A percentile compares a stretch with the other conserved stretches of the same genome.
Evolutionary conservation across 2,113 vertebrate species (phyloP).

Genomic region (Muntiacus reevesi): DNA sequence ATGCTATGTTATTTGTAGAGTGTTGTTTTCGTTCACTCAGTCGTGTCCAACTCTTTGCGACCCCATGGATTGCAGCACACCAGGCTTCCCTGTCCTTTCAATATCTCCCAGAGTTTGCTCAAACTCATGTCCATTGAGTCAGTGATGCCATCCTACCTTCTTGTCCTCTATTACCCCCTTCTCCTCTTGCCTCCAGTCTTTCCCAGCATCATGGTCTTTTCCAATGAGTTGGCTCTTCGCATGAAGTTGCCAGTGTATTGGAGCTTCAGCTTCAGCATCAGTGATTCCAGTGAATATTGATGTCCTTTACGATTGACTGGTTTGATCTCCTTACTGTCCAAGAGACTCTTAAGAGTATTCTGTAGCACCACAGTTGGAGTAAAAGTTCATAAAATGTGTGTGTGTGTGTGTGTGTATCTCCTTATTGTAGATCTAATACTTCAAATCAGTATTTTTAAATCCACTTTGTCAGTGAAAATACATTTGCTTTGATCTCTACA

Average conservation of each 20-base stretch:
- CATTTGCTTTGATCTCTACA: slow-evolving; percentile 14
- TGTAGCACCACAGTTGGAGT: not conserved
- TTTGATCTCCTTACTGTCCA: not conserved
- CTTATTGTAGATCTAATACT: not conserved
- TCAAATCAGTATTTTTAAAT: slow-evolving; percentile 7
- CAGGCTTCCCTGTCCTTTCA: not conserved
- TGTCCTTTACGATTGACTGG: not conserved
- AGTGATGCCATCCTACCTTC: not conserved
- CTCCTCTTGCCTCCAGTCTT: not conserved
- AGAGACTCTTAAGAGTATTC: not conserved
- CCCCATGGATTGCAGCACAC: not conserved
- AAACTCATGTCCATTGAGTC: not conserved
- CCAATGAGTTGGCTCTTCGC: not conserved
- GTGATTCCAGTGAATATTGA: not conserved
- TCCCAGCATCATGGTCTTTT: not conserved
- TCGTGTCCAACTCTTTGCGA: not conserved
- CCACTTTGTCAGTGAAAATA: not conserved
- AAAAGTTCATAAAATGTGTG: not conserved
- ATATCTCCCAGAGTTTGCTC: not conserved
- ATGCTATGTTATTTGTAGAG: not conserved
- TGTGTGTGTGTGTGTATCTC: not conserved
- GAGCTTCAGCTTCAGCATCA: not conserved
- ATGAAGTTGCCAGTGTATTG: not conserved
- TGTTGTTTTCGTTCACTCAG: not conserved
- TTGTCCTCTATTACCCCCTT: not conserved